A percentile compares a stretch with the other conserved stretches of the same genome.
phyloP scores from a whole-genome alignment of 2,797 vertebrate genomes.

The Chrosomus eos region DNA sequence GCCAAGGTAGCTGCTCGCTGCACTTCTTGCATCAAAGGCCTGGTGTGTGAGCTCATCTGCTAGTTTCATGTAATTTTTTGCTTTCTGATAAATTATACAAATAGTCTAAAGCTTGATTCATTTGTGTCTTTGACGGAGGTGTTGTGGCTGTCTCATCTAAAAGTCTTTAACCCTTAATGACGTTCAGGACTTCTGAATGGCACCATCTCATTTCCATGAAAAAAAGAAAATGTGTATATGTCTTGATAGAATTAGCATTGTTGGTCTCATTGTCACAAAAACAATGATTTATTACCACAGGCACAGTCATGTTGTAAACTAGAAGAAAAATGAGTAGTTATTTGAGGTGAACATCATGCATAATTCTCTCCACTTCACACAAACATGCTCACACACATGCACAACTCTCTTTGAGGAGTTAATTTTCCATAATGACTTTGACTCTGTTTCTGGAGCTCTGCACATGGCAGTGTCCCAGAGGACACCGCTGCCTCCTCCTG shows the following conservation, averaged over 20 bases:
- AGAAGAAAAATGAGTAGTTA: neutral
- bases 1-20: constrained; percentile 87
- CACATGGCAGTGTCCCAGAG: constrained; percentile 77
- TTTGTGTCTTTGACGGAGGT: neutral
- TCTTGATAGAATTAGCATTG: constrained; percentile 5
- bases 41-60: constrained; percentile 19
- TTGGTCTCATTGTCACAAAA: constrained; percentile 2
- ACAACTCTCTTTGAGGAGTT: constrained; percentile 66
- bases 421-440: constrained; percentile 80
- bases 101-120: constrained; percentile 25
- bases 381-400: constrained; percentile 18
- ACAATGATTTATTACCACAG: constrained; percentile 11
- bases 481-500: constrained; percentile 61
- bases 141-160: constrained; percentile 5
- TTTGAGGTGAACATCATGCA: constrained; percentile 17
- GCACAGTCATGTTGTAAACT: constrained; percentile 11
- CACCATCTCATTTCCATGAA: constrained; percentile 23
- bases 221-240: neutral
- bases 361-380: constrained; percentile 33
- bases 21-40: constrained; percentile 62
- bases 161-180: constrained; percentile 5
- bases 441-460: constrained; percentile 78
- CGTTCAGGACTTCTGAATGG: neutral
- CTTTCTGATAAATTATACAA: constrained; percentile 33
- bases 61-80: constrained; percentile 36